phyloP scores from a whole-genome alignment of 92 coral and sea anemone species.

The Zoanthus sansibaricus region DNA sequence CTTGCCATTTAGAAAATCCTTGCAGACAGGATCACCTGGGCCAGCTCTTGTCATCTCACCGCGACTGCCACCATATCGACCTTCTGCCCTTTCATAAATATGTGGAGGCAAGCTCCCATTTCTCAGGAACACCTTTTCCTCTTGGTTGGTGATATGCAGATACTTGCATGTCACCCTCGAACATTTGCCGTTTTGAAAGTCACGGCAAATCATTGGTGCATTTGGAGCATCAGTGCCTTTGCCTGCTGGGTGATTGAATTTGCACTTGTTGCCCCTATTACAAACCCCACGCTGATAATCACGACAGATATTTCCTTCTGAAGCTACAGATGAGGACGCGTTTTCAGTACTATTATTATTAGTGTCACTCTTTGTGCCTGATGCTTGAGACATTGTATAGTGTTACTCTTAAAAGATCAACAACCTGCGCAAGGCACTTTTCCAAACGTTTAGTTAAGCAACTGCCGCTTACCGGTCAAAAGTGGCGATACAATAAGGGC shows the following conservation, averaged over 20 bases:
- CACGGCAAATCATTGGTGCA: slow-evolving; percentile 98
- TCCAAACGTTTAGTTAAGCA: slow-evolving; percentile 53
- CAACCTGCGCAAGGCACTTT: slow-evolving; percentile 64
- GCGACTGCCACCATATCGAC: slow-evolving; percentile 52
- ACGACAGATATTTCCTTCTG: slow-evolving; percentile 83
- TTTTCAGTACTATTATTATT: slow-evolving; percentile 76
- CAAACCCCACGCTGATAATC: slow-evolving; percentile 99
- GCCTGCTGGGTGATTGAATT: slow-evolving; percentile 95
- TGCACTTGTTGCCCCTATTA: slow-evolving; percentile 96
- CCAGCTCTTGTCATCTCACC: slow-evolving; percentile 78
- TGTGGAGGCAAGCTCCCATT: slow-evolving; percentile 90
- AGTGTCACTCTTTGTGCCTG: slow-evolving; percentile 60
- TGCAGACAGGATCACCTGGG: slow-evolving; percentile 86
- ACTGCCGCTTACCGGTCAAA: slow-evolving; percentile 65
- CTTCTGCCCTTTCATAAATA: slow-evolving; percentile 36
- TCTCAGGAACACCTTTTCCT: slow-evolving; percentile 89
- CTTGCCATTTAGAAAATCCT: slow-evolving; percentile 93
- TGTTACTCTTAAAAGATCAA: slow-evolving; percentile 38
- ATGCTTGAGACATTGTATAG: slow-evolving; percentile 41
- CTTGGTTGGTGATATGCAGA: slow-evolving; percentile 84
- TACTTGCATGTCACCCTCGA: slow-evolving; percentile 92
- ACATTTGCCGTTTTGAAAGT: slow-evolving; percentile 98
- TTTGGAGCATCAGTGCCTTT: slow-evolving; percentile 94
- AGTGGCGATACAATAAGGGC: slow-evolving; percentile 33
- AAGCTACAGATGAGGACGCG: background rate